These are phyloP conservation scores for Sepioteuthis lessoniana DNA, from an alignment of 2,888 invertebrate species.

Conservation along the genomic window DNA sequence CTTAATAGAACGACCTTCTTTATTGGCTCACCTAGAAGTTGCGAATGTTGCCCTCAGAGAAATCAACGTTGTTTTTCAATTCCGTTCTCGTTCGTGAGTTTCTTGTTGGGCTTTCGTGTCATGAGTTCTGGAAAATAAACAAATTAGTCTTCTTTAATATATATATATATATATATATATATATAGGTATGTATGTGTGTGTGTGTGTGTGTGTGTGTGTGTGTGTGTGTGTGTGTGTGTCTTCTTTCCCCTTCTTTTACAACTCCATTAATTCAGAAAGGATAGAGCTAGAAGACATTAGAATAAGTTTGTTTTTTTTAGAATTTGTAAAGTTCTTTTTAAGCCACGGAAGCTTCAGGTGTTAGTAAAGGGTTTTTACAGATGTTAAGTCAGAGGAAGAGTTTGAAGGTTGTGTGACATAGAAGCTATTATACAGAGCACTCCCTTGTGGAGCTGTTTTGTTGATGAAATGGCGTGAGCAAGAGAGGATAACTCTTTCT, in stretches of 20 bases:
- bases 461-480: background rate
- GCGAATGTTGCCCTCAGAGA: background rate
- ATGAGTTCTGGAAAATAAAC: background rate
- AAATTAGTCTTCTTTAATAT: background rate
- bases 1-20: too few species aligned
- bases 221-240: too few species aligned
- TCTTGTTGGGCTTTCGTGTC: background rate
- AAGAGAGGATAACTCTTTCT: background rate
- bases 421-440: background rate
- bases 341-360: background rate
- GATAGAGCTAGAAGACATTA: rapidly evolving
- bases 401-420: background rate
- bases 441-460: background rate
- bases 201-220: too few species aligned
- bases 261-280: background rate
- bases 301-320: background rate
- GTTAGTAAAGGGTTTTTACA: too few species aligned
- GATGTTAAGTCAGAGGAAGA: background rate
- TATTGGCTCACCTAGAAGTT: too few species aligned
- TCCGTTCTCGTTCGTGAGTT: background rate
- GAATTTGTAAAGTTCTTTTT: background rate
- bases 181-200: too few species aligned
- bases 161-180: too few species aligned
- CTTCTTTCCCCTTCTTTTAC: background rate
- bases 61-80: background rate